Base-by-base conservation (phyloP, 2,888 invertebrate genomes). In the Micoletzkya japonica region DNA sequence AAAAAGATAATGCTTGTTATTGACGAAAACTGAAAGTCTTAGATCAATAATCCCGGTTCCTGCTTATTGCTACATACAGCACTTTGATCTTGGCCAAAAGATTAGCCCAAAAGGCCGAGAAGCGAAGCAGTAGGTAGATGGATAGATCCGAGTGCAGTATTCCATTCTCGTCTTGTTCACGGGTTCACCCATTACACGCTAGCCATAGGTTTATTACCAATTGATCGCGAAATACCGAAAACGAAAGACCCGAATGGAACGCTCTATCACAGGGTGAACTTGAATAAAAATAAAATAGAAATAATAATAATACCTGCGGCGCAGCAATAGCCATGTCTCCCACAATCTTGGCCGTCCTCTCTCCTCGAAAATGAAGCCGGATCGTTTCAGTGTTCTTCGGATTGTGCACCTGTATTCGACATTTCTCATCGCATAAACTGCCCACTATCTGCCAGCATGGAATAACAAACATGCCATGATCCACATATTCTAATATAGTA, bases 341-440 rank as follows among this genome's bases (percentile, higher is more conserved):
- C 91, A 98, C 95, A 60, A 92, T 95, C 89, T 98, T 98, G 2
- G 97, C 97, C 2, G 94, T 95, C 88, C 96, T 97, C 87, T 98
- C 97, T 32, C 97, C 98, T 54, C 95, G 89, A 88, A 99, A 98
- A 83, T 94, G 92, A 70, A 98, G 90, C 79, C 93, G 91, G 0
- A 99, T 93, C 0, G 91, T 91, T 74, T 94, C 93, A 4, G 96
- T 96, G 87, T 98, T 99, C 36, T 93, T 89, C 0, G 98, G 98
- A 88, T 95, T 98, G 88, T 97, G 93, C 44, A 98, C 90, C 81
- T 91, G 90, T n/a, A 28, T 34, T 10, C 44, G 10, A 10, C 44
- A 20, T 14, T 20, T 44, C 10, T 20, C 20, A 44, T 20, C 44
- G 44, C 20, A 44, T 44, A 44, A 14, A 44, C 44, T 44, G 44